A percentile compares a stretch with the other conserved stretches of the same genome.
Evolutionary conservation across 2,797 vertebrate species (phyloP).

Genomic region (Linurgus olivaceus): DNA sequence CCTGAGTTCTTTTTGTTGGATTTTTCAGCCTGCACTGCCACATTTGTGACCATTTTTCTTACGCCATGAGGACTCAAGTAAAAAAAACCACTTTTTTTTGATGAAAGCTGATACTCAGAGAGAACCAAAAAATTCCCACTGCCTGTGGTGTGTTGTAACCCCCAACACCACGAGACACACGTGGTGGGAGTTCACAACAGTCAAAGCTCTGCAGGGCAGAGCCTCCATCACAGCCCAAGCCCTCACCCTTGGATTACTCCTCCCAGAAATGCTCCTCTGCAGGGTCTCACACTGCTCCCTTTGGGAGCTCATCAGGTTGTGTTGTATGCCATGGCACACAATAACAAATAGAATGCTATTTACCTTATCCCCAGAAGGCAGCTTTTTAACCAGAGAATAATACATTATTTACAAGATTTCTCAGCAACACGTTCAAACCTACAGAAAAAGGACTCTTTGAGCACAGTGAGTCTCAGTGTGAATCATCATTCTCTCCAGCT

Average conservation of each 20-base stretch:
- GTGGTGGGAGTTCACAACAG: not conserved
- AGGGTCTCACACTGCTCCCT: not conserved
- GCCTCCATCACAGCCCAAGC: rapidly evolving
- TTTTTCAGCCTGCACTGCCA: not conserved
- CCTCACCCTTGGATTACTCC: not conserved
- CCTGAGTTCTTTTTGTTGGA: not conserved
- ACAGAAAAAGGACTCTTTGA: not conserved
- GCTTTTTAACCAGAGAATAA: not conserved
- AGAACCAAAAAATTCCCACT: not conserved
- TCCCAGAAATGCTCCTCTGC: not conserved
- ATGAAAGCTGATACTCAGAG: not conserved
- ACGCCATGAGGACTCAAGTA: not conserved
- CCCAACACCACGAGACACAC: rapidly evolving
- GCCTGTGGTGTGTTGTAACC: not conserved
- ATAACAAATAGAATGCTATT: not conserved
- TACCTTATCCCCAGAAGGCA: not conserved
- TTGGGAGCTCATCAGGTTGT: not conserved
- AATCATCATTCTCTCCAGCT: not conserved
- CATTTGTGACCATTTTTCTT: constrained; percentile 11
- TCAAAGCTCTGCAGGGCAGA: not conserved
- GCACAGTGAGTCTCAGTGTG: not conserved
- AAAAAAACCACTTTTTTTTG: not conserved
- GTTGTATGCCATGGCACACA: not conserved
- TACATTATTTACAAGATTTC: not conserved
- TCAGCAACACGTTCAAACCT: not conserved